Conservation (phyloP, 2,888 invertebrate species). For the Mythimna loreyi region DNA sequence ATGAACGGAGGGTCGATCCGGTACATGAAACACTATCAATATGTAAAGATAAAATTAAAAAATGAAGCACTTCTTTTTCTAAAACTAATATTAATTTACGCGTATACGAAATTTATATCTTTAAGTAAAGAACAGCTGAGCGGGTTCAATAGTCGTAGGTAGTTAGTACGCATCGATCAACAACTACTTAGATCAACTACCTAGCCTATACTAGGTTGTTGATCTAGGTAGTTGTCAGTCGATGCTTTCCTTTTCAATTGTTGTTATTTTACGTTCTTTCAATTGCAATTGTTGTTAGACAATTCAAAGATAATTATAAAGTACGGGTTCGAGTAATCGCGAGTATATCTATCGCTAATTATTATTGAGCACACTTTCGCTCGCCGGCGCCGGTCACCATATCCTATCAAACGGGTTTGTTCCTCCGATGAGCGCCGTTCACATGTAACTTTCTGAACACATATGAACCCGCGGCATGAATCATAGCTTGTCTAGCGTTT, state of each 20-base stretch:
- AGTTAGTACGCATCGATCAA: no score
- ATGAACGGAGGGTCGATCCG: no score
- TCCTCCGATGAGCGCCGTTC: constrained; percentile 18
- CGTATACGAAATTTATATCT: no score
- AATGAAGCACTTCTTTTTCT: no score
- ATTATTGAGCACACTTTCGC: constrained; percentile 62
- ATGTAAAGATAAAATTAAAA: no score
- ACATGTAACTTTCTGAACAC: constrained; percentile 34
- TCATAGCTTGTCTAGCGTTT: constrained; percentile 26
- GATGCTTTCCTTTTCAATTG: neutral
- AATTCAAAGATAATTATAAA: neutral
- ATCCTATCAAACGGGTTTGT: constrained; percentile 53
- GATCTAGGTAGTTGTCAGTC: no score
- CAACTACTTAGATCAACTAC: no score
- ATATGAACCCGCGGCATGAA: constrained; percentile 29
- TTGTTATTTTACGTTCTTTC: neutral
- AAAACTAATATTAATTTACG: no score
- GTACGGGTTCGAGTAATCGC: neutral
- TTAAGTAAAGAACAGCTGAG: no score
- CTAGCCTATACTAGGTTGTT: no score
- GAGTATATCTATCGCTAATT: constrained; percentile 29
- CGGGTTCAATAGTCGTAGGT: no score
- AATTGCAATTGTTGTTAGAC: neutral
- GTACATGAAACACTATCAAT: no score
- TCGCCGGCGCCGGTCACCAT: constrained; percentile 30